Evolutionary conservation across 2,888 invertebrate species (phyloP).

Genomic region (Fragum fragum): DNA sequence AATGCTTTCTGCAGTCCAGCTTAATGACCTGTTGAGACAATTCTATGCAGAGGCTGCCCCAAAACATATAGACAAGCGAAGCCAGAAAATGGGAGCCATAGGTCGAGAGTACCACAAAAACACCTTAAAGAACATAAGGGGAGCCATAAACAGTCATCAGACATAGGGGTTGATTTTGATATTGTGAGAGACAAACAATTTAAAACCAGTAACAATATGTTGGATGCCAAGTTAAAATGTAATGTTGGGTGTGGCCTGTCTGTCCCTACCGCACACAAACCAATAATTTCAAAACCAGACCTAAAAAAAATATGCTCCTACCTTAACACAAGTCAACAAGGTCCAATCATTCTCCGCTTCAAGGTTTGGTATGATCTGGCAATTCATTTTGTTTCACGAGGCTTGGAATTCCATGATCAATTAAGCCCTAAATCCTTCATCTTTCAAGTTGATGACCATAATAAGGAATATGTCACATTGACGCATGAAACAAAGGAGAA

Average conservation of each 20-base stretch:
- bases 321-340: conserved; percentile 18
- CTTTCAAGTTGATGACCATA: neutral
- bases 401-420: conserved; percentile 41
- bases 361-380: conserved; percentile 32
- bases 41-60: conserved; percentile 17
- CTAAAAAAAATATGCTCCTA: conserved; percentile 28
- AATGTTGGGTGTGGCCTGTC: conserved; percentile 14
- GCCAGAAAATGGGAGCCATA: conserved; percentile 7
- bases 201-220: conserved; percentile 16
- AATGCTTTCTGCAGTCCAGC: neutral
- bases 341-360: conserved; percentile 25
- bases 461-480: conserved; percentile 11
- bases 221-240: conserved; percentile 33
- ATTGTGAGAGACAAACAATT: conserved; percentile 34
- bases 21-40: neutral
- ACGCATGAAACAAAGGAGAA: conserved; percentile 4
- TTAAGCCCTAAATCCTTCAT: neutral
- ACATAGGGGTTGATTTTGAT: conserved; percentile 27
- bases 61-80: neutral
- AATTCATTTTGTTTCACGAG: conserved; percentile 31
- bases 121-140: conserved; percentile 35
- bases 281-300: conserved; percentile 22
- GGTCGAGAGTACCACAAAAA: conserved; percentile 39
- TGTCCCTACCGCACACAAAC: conserved; percentile 29
- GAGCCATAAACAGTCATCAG: conserved; percentile 35